phyloP scores from a whole-genome alignment of 2,113 vertebrate genomes.

The Dryoscopus gambensis region DNA sequence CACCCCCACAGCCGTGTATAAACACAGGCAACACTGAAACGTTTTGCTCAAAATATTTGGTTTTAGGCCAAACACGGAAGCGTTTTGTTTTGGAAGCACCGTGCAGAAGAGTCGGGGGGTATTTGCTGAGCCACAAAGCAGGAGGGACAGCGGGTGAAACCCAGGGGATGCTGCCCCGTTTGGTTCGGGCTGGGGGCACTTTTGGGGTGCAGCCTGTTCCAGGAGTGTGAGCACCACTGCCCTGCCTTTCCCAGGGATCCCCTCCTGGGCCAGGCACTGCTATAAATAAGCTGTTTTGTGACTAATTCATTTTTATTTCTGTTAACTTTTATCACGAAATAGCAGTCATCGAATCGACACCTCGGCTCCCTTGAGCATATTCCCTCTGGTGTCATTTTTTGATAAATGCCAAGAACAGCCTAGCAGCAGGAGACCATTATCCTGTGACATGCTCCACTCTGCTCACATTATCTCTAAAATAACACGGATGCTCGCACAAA shows the following conservation, averaged over 20 bases:
- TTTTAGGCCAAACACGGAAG: background rate
- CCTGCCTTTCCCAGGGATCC: constrained; percentile 5
- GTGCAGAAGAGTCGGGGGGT: background rate
- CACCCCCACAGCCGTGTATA: background rate
- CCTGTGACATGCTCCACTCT: constrained; percentile 57
- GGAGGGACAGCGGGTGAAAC: background rate
- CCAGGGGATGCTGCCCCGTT: background rate
- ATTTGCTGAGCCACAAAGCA: background rate
- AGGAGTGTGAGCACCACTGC: background rate
- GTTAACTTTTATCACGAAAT: constrained; percentile 50
- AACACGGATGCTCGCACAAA: constrained; percentile 40
- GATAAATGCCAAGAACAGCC: constrained; percentile 62
- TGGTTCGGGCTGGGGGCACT: background rate
- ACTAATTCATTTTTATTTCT: constrained; percentile 53
- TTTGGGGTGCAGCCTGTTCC: background rate
- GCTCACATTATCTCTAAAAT: constrained; percentile 63
- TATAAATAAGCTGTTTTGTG: constrained; percentile 40
- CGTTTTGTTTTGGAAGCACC: background rate
- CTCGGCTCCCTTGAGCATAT: constrained; percentile 39
- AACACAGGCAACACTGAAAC: background rate
- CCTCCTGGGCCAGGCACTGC: background rate
- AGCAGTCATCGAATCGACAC: constrained; percentile 55
- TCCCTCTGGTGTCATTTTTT: constrained; percentile 64
- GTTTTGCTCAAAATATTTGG: background rate
- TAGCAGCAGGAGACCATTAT: constrained; percentile 60